Evolutionary conservation across 1,140 invertebrate genomes (phyloP).

Genomic region (Sitophilus oryzae): DNA sequence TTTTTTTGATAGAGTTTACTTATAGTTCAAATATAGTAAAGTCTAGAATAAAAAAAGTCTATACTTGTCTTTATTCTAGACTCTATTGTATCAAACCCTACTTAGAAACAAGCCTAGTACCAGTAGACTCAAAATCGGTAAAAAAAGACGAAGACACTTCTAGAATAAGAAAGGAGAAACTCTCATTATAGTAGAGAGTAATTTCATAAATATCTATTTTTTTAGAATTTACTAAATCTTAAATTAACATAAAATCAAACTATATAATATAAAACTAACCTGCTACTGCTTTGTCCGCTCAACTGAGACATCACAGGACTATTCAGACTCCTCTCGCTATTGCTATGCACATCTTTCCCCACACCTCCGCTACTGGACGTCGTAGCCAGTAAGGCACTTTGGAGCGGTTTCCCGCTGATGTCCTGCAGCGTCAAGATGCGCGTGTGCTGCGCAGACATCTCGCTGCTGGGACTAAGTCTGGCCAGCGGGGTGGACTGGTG

Average conservation of each 20-base stretch:
- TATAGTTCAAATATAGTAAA: no score
- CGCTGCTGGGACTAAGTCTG: slow-evolving; percentile 83
- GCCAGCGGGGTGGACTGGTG: slow-evolving; percentile 85
- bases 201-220: no score
- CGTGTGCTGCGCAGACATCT: slow-evolving; percentile 84
- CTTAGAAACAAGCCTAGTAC: no score
- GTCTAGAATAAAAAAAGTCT: no score
- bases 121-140: no score
- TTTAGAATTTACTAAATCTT: slow-evolving; percentile 1
- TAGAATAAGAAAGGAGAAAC: no score
- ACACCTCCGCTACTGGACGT: slow-evolving; percentile 79
- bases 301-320: slow-evolving; percentile 86
- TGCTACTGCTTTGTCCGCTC: slow-evolving; percentile 72
- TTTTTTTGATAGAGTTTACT: no score
- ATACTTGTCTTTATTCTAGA: no score
- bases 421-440: slow-evolving; percentile 87
- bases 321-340: slow-evolving; percentile 83
- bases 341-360: slow-evolving; percentile 78
- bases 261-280: slow-evolving; percentile 3
- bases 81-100: no score
- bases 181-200: no score
- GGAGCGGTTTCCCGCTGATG: slow-evolving; percentile 86
- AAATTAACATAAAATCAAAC: not conserved
- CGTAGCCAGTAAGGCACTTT: slow-evolving; percentile 79
- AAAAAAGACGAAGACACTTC: no score